phyloP scores from a whole-genome alignment of 2,797 vertebrate genomes.

The Prunella strophiata region DNA sequence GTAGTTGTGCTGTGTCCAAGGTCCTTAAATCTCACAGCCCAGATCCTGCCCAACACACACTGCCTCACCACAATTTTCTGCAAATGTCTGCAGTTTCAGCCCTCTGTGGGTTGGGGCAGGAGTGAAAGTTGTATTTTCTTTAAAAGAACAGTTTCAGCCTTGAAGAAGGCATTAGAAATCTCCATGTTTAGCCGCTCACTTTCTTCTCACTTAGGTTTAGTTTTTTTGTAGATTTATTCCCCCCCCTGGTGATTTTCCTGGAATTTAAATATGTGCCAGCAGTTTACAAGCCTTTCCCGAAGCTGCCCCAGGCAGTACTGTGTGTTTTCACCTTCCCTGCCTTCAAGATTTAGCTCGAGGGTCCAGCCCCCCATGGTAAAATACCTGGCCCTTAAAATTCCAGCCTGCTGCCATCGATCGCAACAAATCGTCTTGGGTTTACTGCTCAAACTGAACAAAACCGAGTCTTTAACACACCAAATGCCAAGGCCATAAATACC shows the following conservation, averaged over 20 bases:
- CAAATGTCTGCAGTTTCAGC: background rate
- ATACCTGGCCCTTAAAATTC: constrained; percentile 48
- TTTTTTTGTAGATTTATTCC: constrained; percentile 21
- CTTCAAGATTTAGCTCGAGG: constrained; percentile 29
- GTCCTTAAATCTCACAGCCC: background rate
- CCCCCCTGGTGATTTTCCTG: constrained; percentile 21
- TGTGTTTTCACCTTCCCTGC: background rate
- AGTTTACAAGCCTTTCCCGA: constrained; percentile 41
- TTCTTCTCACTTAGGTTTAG: background rate
- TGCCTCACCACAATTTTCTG: background rate
- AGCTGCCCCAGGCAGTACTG: background rate
- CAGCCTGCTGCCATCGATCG: constrained; percentile 11
- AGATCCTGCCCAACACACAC: background rate
- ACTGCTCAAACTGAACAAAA: constrained; percentile 42
- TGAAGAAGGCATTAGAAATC: constrained; percentile 5
- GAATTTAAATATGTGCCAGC: constrained; percentile 52
- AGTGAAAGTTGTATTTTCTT: background rate
- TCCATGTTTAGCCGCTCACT: background rate
- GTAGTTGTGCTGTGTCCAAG: background rate
- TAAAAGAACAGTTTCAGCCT: background rate
- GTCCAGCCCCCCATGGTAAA: background rate
- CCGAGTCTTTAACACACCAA: background rate
- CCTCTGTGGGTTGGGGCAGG: background rate
- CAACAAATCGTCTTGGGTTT: background rate
- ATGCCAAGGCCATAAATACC: background rate